Evolutionary conservation across 2,888 invertebrate species (phyloP).

Genomic region (Caenorhabditis virilis): DNA sequence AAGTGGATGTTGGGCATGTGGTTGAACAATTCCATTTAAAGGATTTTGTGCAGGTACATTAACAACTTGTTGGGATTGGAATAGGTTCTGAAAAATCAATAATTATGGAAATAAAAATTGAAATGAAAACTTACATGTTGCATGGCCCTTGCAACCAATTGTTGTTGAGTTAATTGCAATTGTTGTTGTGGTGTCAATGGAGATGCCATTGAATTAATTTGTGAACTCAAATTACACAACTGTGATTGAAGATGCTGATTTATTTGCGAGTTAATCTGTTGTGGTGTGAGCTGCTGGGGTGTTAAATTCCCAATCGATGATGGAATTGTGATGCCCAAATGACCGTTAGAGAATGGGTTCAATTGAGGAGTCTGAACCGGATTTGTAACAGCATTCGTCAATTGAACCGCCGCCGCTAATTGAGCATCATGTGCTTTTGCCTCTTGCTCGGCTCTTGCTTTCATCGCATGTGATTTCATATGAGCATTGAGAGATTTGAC

Average conservation of each 20-base stretch:
- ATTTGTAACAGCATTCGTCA: constrained; percentile 17
- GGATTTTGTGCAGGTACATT: not conserved
- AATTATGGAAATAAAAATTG: not conserved
- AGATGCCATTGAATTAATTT: constrained; percentile 18
- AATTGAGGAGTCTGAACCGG: constrained; percentile 11
- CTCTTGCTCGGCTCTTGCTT: constrained; percentile 67
- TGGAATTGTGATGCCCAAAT: constrained; percentile 30
- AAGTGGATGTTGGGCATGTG: constrained; percentile 25
- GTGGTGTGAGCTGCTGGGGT: constrained; percentile 37
- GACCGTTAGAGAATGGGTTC: constrained; percentile 23
- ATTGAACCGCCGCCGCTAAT: constrained; percentile 30
- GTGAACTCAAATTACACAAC: constrained; percentile 20
- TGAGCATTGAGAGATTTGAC: constrained; percentile 90
- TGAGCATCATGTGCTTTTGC: constrained; percentile 55
- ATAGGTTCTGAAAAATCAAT: constrained; percentile 22
- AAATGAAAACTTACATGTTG: constrained; percentile 17
- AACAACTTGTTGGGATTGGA: not conserved
- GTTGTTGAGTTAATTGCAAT: constrained; percentile 33
- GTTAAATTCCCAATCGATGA: constrained; percentile 26
- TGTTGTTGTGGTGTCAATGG: constrained; percentile 40
- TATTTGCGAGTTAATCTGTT: constrained; percentile 13
- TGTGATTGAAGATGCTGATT: constrained; percentile 23
- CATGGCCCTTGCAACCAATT: constrained; percentile 31
- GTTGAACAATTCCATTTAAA: not conserved
- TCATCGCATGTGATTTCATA: constrained; percentile 89